A percentile compares a stretch with the other conserved stretches of the same genome.
Evolutionary conservation across 2,797 vertebrate species (phyloP).

Genomic region (Corythornis leucogaster): DNA sequence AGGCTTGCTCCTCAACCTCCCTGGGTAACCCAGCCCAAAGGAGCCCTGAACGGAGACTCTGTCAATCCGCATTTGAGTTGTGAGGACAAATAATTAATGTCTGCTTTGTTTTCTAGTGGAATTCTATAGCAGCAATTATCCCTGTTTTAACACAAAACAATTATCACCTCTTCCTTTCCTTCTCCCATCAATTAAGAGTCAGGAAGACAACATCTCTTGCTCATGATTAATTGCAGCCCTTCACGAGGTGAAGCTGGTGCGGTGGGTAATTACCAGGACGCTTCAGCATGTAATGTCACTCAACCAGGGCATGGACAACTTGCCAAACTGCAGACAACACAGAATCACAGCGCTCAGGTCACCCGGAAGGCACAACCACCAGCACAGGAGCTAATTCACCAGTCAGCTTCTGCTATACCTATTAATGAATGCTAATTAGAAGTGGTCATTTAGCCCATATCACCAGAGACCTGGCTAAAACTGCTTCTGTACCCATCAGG

Average conservation of each 20-base stretch:
- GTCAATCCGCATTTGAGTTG: accelerated
- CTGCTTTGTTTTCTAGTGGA: constrained; percentile 23
- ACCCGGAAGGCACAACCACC: neutral
- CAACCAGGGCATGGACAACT: accelerated
- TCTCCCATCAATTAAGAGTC: neutral
- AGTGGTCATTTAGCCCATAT: neutral
- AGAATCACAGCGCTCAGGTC: neutral
- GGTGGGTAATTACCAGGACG: neutral
- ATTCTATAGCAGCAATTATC: constrained; percentile 44
- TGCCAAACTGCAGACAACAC: neutral
- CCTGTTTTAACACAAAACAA: constrained; percentile 33
- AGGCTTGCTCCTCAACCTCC: accelerated
- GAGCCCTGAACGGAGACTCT: neutral
- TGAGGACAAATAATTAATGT: neutral
- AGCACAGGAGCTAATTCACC: neutral
- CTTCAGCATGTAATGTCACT: neutral
- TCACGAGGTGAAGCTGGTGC: neutral
- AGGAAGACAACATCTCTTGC: neutral
- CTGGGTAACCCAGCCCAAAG: neutral
- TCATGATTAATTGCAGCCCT: neutral
- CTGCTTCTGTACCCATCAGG: neutral
- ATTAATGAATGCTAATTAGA: neutral
- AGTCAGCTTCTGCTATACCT: neutral
- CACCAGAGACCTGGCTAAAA: neutral
- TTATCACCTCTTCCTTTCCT: neutral